phyloP scores from a whole-genome alignment of 2,888 invertebrate species.

The Dryadula phaetusa region DNA sequence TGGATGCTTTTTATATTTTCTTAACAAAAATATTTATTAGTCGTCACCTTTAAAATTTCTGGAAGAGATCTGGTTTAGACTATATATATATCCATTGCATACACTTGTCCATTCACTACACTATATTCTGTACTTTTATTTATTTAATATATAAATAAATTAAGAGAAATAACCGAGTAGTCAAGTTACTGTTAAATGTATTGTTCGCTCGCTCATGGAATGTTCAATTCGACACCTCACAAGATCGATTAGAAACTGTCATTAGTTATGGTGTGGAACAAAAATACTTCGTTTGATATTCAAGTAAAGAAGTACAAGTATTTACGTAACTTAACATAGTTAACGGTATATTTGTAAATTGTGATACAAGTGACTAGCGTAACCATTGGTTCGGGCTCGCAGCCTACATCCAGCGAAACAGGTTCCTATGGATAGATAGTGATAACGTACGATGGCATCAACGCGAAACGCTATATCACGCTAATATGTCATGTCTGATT shows the following conservation, averaged over 20 bases:
- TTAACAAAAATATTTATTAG: too few species aligned
- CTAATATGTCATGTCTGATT: conserved; percentile 35
- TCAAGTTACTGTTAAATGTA: not conserved
- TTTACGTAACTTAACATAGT: not conserved
- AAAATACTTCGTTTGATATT: not conserved
- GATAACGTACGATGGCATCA: conserved; percentile 37
- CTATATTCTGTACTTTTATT: too few species aligned
- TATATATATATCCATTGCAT: too few species aligned
- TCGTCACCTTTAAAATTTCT: too few species aligned
- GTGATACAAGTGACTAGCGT: conserved; percentile 29
- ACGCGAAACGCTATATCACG: conserved; percentile 26
- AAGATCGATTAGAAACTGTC: conserved; percentile 14
- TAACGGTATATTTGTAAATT: conserved; percentile 30
- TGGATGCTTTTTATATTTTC: too few species aligned
- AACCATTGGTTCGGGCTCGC: conserved; percentile 40
- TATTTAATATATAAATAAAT: not conserved
- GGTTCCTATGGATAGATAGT: conserved; percentile 42
- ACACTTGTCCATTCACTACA: too few species aligned
- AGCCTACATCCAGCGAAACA: conserved; percentile 50
- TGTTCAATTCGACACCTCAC: conserved; percentile 10
- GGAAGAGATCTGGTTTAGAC: too few species aligned
- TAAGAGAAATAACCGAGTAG: not conserved
- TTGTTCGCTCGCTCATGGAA: not conserved
- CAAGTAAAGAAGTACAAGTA: not conserved
- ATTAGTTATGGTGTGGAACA: conserved; percentile 16